Base-by-base conservation (phyloP, 2,797 vertebrate species). In the Rhodeus uyekii region DNA sequence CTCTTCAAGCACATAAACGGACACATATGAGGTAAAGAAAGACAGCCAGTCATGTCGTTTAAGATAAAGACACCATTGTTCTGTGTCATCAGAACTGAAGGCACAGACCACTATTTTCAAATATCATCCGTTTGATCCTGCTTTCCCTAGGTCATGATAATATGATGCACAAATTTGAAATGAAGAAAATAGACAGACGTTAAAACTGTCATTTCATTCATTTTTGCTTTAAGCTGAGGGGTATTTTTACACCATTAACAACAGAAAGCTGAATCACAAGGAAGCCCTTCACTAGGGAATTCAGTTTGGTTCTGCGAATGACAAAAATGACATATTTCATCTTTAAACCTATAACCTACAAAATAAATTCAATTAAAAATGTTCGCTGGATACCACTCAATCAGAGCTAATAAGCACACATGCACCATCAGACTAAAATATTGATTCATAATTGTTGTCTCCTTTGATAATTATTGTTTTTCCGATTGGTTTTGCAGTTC, bases 11-110 rank as follows among this genome's bases (percentile, higher is more conserved):
- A 39, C 61, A 13, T 53, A 67, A 67, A 78, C n/a, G 24, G 72
- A 75, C 60, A 74, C 60, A 82, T 65, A 64, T 74, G 36, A 39
- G 71, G 46, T 64, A 81, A 65, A 81, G 80, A 81, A 61, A 81
- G 69, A 81, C 79, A 74, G 22, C 71, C 60, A 48, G 34, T 75
- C 9, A 13, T 39, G 18, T 65, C 22, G 13, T 53, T 67, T 67
- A 55, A 67, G 80, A 82, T 75, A 42, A 65, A 75, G 60, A 81
- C 27, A 29, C 24, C 12, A 55, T 65, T 75, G 61, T 42, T 75
- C 24, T 16, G 36, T 55, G 71, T 72, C 46, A 8, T 81, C 34
- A 53, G 32, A 74, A 22, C 55, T 76, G 53, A 68, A 46, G 53
- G 27, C 19, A 6, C 42, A 65, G 61, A 46, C 8, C 1, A 64